Evolutionary conservation across 2,888 invertebrate species (phyloP).

Genomic region (Opisthograptis luteolata): DNA sequence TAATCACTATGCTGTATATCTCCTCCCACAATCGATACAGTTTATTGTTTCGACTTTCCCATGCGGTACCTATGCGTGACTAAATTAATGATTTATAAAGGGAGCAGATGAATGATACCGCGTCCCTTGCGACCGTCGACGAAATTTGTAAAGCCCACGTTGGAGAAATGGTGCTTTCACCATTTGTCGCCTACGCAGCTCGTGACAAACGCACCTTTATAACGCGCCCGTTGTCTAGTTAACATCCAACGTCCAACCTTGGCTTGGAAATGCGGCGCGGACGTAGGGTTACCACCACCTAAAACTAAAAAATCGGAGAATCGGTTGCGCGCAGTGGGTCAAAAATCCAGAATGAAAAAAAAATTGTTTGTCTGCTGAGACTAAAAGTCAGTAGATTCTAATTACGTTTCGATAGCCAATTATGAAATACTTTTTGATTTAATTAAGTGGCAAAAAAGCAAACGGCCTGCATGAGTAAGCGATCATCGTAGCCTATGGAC

Average conservation of each 20-base stretch:
- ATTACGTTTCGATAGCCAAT: no score
- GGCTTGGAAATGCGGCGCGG: no score
- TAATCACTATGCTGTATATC: neutral
- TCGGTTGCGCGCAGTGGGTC: no score
- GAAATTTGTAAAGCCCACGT: constrained; percentile 35
- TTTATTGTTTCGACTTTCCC: constrained; percentile 21
- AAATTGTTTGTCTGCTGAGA: no score
- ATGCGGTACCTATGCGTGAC: constrained; percentile 28
- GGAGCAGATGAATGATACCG: constrained; percentile 35
- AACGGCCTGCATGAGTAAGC: no score
- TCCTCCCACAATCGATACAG: constrained; percentile 9
- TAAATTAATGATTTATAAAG: constrained; percentile 32
- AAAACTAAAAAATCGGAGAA: no score
- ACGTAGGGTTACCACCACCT: no score
- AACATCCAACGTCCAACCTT: constrained; percentile 32
- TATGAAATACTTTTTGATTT: no score
- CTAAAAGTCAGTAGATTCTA: no score
- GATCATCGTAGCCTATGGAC: no score
- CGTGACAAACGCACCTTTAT: constrained; percentile 59
- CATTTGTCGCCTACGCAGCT: constrained; percentile 52
- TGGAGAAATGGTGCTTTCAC: constrained; percentile 57
- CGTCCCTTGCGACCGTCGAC: constrained; percentile 23
- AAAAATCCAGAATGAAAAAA: no score
- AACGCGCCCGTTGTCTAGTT: constrained; percentile 33
- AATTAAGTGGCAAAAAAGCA: no score